Evolutionary conservation across 23 tunicate species (phyloP), one percentile per base, ranked within the genome.

Genomic region (Corella eumyota): DNA sequence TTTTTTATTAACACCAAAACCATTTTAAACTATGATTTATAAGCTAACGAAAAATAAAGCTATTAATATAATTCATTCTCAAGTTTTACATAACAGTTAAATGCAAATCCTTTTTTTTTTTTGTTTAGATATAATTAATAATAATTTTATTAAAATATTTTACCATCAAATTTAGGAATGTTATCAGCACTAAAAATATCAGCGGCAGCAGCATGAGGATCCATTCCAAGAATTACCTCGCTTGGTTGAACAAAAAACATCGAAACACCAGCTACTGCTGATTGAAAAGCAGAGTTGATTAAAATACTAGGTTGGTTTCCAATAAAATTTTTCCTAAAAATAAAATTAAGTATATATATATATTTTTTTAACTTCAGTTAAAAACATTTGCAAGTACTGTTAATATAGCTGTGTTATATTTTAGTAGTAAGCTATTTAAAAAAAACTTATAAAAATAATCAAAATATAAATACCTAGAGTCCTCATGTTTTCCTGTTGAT

Each of bases 221-320:
- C 64, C 4, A 61, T 30, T 1, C 56, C 51, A 1, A 61, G 21
- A 27, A 58, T 1, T 23, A 58, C 11, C 13, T 25, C 50, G 1
- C 61, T 56, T 13, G 54, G 40, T n/a, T n/a, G n/a, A n/a, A n/a
- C n/a, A n/a, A n/a, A n/a, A n/a, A n/a, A n/a, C n/a, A n/a, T 34
- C 21, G 32, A 49, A 15, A 79, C 26, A 9, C 45, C 72, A 6
- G 90, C 90, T 7, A 72, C 61, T 4, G 63, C 63, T 0, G 90
- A 79, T 71, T 79, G 90, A 35, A 79, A 71, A 23, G 90, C 90
- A 4, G 90, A 63, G 47, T 79, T 79, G 67, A 58, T 38, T 0
- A 79, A 73, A 54, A 79, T 54, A 57, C 64, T 53, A 0, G 90
- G 90, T 36, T 79, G 90, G 48, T 79, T 79, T 11, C 76, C 71